Evolutionary conservation across 1,140 invertebrate genomes (phyloP).

Genomic region (Drosophila kikkawai): DNA sequence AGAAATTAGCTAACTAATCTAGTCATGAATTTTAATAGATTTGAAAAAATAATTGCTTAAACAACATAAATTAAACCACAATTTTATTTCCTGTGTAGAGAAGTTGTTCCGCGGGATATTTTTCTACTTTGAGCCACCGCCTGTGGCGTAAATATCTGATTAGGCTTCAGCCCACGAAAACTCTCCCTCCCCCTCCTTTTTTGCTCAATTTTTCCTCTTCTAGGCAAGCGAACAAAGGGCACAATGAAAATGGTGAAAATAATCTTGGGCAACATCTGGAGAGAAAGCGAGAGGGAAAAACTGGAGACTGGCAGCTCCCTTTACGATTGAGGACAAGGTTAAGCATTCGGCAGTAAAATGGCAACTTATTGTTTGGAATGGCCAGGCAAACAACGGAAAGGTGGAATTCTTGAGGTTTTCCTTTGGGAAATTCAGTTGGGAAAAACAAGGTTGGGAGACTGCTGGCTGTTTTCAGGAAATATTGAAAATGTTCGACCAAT

Average conservation of each 20-base stretch:
- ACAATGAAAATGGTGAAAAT: constrained; percentile 59
- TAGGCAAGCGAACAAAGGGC: constrained; percentile 47
- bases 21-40: not conserved
- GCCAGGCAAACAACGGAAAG: constrained; percentile 34
- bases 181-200: not conserved
- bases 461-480: constrained; percentile 20
- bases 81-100: constrained; percentile 4
- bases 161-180: constrained; percentile 44
- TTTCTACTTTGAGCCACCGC: constrained; percentile 48
- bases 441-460: too few species aligned
- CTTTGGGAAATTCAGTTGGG: constrained; percentile 27
- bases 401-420: constrained; percentile 39
- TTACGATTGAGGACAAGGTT: constrained; percentile 62
- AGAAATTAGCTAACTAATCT: too few species aligned
- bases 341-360: constrained; percentile 64
- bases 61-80: not conserved
- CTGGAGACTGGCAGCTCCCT: constrained; percentile 26
- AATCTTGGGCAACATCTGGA: constrained; percentile 56
- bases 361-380: constrained; percentile 62
- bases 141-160: constrained; percentile 66
- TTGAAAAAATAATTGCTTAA: not conserved
- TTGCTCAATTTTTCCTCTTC: constrained; percentile 15
- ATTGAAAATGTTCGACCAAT: constrained; percentile 31
- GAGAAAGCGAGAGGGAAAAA: constrained; percentile 1
- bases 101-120: constrained; percentile 32